Evolutionary conservation across 2,113 vertebrate genomes (phyloP).

Genomic region (Eira barbara): DNA sequence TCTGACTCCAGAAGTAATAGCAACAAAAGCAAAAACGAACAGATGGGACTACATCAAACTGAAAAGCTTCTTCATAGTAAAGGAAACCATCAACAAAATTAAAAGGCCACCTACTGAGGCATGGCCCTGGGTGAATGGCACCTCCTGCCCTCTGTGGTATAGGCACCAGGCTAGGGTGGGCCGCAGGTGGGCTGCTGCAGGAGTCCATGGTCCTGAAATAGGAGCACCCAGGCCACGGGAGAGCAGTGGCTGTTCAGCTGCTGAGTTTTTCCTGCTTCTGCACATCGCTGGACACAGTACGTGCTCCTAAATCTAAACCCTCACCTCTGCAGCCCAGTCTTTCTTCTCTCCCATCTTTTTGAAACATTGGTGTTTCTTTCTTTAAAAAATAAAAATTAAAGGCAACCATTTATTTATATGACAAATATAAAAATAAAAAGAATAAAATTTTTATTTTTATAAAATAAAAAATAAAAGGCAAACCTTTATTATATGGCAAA

Average conservation of each 20-base stretch:
- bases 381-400: neutral
- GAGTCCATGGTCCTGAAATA: neutral
- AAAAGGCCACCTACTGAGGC: neutral
- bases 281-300: neutral
- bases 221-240: neutral
- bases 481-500: neutral
- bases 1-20: neutral
- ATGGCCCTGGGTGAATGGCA: neutral
- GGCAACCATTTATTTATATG: neutral
- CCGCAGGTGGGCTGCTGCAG: neutral
- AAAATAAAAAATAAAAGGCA: neutral
- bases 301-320: neutral
- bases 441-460: neutral
- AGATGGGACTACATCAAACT: neutral
- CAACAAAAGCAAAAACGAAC: neutral
- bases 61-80: neutral
- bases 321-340: neutral
- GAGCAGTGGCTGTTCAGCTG: neutral
- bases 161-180: neutral
- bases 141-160: neutral
- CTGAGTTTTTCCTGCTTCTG: neutral
- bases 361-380: neutral
- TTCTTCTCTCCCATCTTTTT: neutral
- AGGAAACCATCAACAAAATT: neutral
- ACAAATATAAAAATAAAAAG: neutral